Percentiles rank a stretch among this genome's conserved stretches.
These are phyloP conservation scores for Drosophila monieri DNA, from an alignment of 2,888 invertebrate species.

Conservation along the genomic window DNA sequence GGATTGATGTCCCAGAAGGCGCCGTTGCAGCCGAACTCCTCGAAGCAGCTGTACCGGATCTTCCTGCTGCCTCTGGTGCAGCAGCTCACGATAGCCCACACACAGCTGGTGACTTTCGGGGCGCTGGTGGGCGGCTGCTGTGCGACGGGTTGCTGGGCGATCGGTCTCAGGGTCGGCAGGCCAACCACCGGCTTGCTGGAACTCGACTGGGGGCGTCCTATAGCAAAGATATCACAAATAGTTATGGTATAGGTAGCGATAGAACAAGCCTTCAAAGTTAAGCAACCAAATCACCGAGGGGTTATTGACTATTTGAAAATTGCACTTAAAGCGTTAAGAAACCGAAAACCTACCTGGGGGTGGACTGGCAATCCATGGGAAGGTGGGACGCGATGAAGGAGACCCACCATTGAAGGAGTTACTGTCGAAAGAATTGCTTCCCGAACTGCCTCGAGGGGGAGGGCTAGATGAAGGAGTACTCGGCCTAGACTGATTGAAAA, in stretches of 20 bases:
- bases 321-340: neutral
- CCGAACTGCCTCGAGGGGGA: neutral
- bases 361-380: neutral
- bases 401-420: neutral
- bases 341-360: neutral
- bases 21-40: conserved; percentile 88
- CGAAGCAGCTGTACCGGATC: conserved; percentile 88
- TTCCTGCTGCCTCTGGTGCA: conserved; percentile 86
- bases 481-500: conserved; percentile 34
- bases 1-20: conserved; percentile 90
- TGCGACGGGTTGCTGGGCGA: neutral
- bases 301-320: neutral
- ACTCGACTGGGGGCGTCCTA: neutral
- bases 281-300: neutral
- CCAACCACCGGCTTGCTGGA: neutral
- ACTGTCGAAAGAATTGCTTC: neutral
- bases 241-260: neutral
- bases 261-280: neutral
- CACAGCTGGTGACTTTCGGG: conserved; percentile 86
- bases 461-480: neutral
- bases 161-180: conserved; percentile 2
- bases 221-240: neutral
- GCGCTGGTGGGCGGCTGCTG: neutral
- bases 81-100: conserved; percentile 91
- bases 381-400: neutral